Base-by-base conservation (phyloP, 2,113 vertebrate genomes). In the Hymenochirus boettgeri region DNA sequence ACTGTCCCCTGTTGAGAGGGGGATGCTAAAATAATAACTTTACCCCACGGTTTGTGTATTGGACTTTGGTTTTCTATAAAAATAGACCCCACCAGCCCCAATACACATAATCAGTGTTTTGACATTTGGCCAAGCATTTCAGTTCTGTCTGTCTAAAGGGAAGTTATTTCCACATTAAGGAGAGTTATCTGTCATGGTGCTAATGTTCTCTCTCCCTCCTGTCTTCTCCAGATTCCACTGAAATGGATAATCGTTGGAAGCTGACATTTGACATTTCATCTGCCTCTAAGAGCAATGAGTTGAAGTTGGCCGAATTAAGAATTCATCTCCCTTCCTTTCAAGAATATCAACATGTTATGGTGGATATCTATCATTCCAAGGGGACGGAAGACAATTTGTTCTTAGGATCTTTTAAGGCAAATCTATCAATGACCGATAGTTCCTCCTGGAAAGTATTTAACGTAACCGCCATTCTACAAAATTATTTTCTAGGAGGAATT, bases 241-340 rank as follows among this genome's bases (percentile, higher is more conserved):
- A 86, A 76, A 72, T 67, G 1, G 86, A 82, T 7, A 78, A 89
- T 18, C 83, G 71, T 61, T 93, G 91, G 90, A 77, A 63, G 0
- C 48, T 95, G 29, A 82, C 83, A 4, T 95, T 96, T 45, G 93
- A 96, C 82, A 83, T 93, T 86, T 91, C 91, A 3, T 89, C 90
- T 4, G 74, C 95, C 12, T 86, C 85, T 7, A 66, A 79, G 2
- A 74, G 71, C 39, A 89, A 89, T 48, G 77, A 84, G 2, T 75
- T 95, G 45, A 88, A 80, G 1, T 75, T 88, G 72, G 91, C 91
- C 0, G 83, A 95, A 61, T 86, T 96, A 29, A 86, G 86, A 0
- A 13, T 96, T 66, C 78, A 50, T 21, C 67, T 89, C 1, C 86
- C 86, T 0, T 51, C 53, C 2, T 76, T 80, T 59, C 72, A 83